Conservation (phyloP, 2,888 invertebrate genomes). For the Cinara cedri region DNA sequence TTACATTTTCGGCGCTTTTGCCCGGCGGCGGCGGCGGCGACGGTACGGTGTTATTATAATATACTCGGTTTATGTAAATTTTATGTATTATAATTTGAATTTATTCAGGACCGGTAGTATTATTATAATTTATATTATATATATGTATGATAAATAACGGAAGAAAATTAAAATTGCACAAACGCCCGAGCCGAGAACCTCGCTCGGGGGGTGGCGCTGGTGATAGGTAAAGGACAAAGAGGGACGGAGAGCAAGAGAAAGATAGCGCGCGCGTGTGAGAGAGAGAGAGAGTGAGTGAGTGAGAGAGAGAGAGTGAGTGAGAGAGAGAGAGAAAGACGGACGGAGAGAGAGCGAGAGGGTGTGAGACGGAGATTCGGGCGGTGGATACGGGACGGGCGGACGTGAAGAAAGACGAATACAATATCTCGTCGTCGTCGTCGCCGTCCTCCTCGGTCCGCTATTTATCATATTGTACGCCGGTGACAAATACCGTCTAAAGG, state of each 20-base stretch:
- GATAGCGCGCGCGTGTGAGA: not conserved
- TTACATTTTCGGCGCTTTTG: not conserved
- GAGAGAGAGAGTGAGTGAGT: not conserved
- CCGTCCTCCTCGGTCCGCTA: not conserved
- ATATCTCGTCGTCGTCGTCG: slow-evolving; percentile 6
- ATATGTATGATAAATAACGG: not conserved
- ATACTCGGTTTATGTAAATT: slow-evolving; percentile 26
- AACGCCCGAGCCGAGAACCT: not conserved
- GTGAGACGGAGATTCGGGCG: too few species aligned
- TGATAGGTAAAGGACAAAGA: too few species aligned
- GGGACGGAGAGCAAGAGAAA: too few species aligned
- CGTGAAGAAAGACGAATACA: not conserved
- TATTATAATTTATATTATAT: not conserved
- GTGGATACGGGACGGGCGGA: not conserved
- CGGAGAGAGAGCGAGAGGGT: not conserved
- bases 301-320: not conserved
- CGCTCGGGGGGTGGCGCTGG: not conserved
- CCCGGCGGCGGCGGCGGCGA: not conserved
- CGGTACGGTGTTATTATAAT: not conserved
- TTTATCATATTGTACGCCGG: slow-evolving; percentile 28
- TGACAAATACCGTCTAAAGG: slow-evolving; percentile 43
- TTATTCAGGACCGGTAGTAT: slow-evolving; percentile 1
- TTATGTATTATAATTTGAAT: not conserved
- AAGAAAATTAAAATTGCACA: slow-evolving; percentile 11
- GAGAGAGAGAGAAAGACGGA: too few species aligned